Conservation (phyloP, 2,797 vertebrate species). For the Danio choprae region DNA sequence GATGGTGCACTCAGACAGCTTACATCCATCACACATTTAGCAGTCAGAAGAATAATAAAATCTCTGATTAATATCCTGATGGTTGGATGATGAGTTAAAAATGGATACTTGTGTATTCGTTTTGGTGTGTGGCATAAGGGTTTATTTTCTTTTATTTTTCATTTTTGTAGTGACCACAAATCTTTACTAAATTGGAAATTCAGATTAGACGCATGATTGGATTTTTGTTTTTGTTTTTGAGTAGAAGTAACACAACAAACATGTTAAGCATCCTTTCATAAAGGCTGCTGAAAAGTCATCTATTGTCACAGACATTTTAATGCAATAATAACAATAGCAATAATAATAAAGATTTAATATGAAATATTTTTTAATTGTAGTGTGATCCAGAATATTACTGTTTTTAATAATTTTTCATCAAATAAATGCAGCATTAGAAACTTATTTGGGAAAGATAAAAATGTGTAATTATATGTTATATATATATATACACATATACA, state of each 20-base stretch:
- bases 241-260: conserved; percentile 5
- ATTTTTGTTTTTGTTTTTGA: conserved; percentile 5
- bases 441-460: too few species aligned
- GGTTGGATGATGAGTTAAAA: conserved; percentile 3
- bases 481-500: too few species aligned
- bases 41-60: conserved; percentile 27
- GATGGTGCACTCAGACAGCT: conserved; percentile 33
- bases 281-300: too few species aligned
- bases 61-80: conserved; percentile 47
- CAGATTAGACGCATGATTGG: background rate
- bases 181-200: background rate
- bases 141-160: background rate
- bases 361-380: too few species aligned
- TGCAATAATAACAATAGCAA: too few species aligned
- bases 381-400: too few species aligned
- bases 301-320: too few species aligned
- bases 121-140: background rate
- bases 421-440: too few species aligned
- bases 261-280: background rate
- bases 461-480: too few species aligned
- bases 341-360: too few species aligned
- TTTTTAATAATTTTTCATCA: too few species aligned
- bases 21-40: conserved; percentile 55
- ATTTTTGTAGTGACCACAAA: background rate
- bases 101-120: conserved; percentile 28